Conservation (phyloP, 2,113 vertebrate species). For the Mus pahari region DNA sequence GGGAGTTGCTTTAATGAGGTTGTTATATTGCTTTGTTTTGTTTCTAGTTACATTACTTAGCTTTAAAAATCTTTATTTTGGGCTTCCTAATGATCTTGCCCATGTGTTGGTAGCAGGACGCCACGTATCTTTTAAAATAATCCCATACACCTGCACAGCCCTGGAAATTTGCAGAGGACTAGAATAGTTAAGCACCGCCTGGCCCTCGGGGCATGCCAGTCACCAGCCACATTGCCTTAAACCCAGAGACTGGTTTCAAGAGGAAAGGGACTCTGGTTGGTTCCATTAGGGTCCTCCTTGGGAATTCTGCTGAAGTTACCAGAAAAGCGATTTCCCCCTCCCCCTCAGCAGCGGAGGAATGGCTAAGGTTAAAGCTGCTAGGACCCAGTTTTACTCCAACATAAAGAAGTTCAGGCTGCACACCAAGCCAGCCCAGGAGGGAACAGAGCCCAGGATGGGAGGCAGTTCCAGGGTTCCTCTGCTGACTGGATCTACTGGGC, state of each 20-base stretch:
- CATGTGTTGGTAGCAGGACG: not conserved
- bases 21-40: not conserved
- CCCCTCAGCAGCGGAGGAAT: not conserved
- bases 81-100: not conserved
- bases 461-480: not conserved
- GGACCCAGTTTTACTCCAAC: not conserved
- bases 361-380: not conserved
- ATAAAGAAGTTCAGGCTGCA: not conserved
- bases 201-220: not conserved
- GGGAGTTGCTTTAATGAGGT: not conserved
- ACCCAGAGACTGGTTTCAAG: not conserved
- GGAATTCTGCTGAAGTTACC: slow-evolving; percentile 10
- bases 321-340: not conserved
- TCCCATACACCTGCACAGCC: not conserved
- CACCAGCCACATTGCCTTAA: not conserved
- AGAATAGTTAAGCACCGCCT: too few species aligned
- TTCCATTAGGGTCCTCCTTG: not conserved
- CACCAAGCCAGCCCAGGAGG: not conserved
- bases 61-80: not conserved
- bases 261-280: not conserved
- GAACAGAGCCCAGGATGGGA: not conserved
- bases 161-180: not conserved
- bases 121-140: not conserved
- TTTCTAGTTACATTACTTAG: not conserved
- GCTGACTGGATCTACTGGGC: not conserved